These are phyloP conservation scores for Microctenopoma stevenorrisi DNA, from an alignment of 2,797 vertebrate genomes.

Conservation along the genomic window DNA sequence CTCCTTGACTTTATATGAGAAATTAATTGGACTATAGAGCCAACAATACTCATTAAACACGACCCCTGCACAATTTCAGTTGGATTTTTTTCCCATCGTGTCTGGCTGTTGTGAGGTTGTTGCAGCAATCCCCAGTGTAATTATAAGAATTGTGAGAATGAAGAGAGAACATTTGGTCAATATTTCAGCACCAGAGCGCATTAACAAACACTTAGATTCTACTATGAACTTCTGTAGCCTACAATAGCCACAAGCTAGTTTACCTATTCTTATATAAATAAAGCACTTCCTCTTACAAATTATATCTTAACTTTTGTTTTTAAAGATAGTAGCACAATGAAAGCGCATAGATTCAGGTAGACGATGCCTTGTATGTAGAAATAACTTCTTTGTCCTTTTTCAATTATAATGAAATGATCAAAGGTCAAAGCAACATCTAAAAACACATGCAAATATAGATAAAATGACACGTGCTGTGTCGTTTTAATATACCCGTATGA, in stretches of 20 bases:
- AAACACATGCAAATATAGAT: slow-evolving; percentile 40
- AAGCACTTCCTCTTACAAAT: slow-evolving; percentile 80
- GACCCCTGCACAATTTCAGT: neutral
- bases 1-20: slow-evolving; percentile 11
- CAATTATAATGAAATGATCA: slow-evolving; percentile 53
- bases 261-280: slow-evolving; percentile 79
- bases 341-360: slow-evolving; percentile 88
- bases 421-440: slow-evolving; percentile 37
- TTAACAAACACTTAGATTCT: slow-evolving; percentile 74
- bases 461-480: slow-evolving; percentile 49
- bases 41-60: slow-evolving; percentile 17
- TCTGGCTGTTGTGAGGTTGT: slow-evolving; percentile 34
- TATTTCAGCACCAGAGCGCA: slow-evolving; percentile 79
- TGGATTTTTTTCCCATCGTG: slow-evolving; percentile 28
- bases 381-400: slow-evolving; percentile 72
- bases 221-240: slow-evolving; percentile 79
- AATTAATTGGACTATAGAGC: slow-evolving; percentile 21
- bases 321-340: slow-evolving; percentile 87
- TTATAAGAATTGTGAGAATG: slow-evolving; percentile 16
- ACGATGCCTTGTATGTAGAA: slow-evolving; percentile 83
- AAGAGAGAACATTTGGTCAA: slow-evolving; percentile 37
- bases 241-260: slow-evolving; percentile 81
- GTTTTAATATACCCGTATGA: slow-evolving; percentile 49
- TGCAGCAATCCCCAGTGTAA: slow-evolving; percentile 20
- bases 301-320: slow-evolving; percentile 79